Evolutionary conservation across 2,888 invertebrate genomes (phyloP).

Genomic region (Melanophora roralis): DNA sequence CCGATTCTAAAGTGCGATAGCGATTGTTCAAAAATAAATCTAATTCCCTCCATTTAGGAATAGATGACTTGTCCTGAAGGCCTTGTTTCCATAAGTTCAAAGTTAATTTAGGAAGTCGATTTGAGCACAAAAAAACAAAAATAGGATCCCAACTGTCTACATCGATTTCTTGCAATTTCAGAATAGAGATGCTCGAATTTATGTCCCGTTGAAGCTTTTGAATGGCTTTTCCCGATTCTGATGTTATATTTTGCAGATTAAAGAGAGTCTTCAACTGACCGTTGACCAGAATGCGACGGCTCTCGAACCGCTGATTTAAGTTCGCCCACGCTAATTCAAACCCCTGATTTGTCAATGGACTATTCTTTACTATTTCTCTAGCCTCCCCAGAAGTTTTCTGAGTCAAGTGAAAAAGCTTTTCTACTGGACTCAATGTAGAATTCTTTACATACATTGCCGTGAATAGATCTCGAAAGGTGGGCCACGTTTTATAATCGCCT

Average conservation of each 20-base stretch:
- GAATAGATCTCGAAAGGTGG: constrained; percentile 49
- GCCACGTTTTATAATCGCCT: constrained; percentile 11
- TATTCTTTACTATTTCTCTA: neutral
- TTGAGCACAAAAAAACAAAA: constrained; percentile 14
- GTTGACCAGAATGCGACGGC: constrained; percentile 14
- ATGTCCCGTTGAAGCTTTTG: neutral
- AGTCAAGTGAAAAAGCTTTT: constrained; percentile 1
- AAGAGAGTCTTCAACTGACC: constrained; percentile 21
- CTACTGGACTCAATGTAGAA: neutral
- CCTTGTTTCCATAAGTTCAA: constrained; percentile 2
- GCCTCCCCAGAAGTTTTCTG: neutral
- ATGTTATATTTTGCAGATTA: neutral
- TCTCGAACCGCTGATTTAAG: constrained; percentile 16
- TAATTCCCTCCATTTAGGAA: neutral
- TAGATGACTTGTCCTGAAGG: neutral
- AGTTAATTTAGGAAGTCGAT: neutral
- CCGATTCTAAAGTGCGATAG: neutral
- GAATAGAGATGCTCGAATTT: neutral
- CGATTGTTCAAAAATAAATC: neutral
- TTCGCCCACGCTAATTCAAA: neutral
- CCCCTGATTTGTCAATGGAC: constrained; percentile 16
- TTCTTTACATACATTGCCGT: constrained; percentile 39
- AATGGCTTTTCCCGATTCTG: neutral
- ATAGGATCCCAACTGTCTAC: neutral
- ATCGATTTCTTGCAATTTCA: neutral